These are phyloP conservation scores for Pseudococcus viburni DNA, from an alignment of 2,888 invertebrate genomes.

Conservation along the genomic window DNA sequence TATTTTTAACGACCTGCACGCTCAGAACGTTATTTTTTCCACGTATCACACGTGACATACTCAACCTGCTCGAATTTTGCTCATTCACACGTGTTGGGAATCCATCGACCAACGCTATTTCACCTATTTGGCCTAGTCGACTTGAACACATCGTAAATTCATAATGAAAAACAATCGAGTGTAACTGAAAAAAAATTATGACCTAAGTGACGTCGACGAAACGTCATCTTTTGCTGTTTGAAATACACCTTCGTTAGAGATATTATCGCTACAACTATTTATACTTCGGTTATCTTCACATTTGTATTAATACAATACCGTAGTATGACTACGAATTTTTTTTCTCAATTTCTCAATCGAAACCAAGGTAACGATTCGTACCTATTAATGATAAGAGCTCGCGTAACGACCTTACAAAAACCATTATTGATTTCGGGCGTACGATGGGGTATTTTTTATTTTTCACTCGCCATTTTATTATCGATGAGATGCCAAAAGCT, in stretches of 20 bases:
- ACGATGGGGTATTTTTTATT: not conserved
- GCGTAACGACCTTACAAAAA: not conserved
- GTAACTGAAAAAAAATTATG: not conserved
- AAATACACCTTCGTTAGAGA: not conserved
- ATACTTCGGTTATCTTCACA: not conserved
- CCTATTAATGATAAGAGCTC: constrained; percentile 9
- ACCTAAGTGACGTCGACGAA: not conserved
- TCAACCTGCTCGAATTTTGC: not conserved
- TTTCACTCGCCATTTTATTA: not conserved
- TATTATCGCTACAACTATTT: not conserved
- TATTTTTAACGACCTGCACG: not conserved
- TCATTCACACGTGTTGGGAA: not conserved
- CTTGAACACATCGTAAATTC: not conserved
- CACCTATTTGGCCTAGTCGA: not conserved
- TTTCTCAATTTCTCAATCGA: constrained; percentile 43
- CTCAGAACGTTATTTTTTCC: not conserved
- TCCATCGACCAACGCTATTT: not conserved
- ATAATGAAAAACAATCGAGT: not conserved
- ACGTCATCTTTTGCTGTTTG: not conserved
- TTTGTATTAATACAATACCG: not conserved
- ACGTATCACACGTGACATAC: not conserved
- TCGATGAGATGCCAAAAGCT: not conserved
- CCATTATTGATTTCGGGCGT: constrained; percentile 24
- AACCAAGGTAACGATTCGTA: constrained; percentile 46
- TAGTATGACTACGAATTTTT: not conserved